Base-by-base conservation (phyloP, 1,140 invertebrate genomes). In the Diabrotica undecimpunctata region DNA sequence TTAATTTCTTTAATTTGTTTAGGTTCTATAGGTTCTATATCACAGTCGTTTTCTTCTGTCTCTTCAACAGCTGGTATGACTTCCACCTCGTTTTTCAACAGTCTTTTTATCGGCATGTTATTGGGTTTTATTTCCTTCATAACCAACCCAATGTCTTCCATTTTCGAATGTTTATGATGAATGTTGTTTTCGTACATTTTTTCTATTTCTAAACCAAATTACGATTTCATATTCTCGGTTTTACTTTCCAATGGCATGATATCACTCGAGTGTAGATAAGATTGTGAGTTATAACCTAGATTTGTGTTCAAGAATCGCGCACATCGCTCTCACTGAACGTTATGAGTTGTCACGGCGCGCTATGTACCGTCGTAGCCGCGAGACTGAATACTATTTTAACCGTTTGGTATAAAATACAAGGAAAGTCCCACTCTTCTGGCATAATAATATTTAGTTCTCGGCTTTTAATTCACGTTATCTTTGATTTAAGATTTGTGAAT, bases 21-120 rank as follows among this genome's bases (percentile, higher is more conserved):
- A 25, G 25, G 25, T n/a, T 62, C 61, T 54, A 36, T 54, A 54
- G 53, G 25, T 54, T 62, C 61, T 53, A 54, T 62, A 62, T 62
- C 61, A 62, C 61, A 62, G 61, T 62, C 61, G 51, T n/a, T 53
- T 53, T 62, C 58, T n/a, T 60, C 58, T n/a, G 25, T 54, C 25
- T 54, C 61, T n/a, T 62, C 61, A 7, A 51, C 46, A 9, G 13
- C 58, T 14, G 38, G 39, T 11, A 60, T 51, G 11, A 51, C 46
- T n/a, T 13, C 38, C 5, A 60, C 14, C 7, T 60, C 58, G 8
- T 10, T 12, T 10, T 60, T 60, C 13, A 60, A 60, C 51, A 54
- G 12, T 13, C 51, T 53, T 36, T 62, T 62, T 6, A 54, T 38
- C 25, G 35, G n/a, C 11, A n/a, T 13, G 35, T 54, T 62, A 10